A percentile compares a stretch with the other conserved stretches of the same genome.
Evolutionary conservation across 2,888 invertebrate species (phyloP).

Genomic region (Ormyrus nitidulus): DNA sequence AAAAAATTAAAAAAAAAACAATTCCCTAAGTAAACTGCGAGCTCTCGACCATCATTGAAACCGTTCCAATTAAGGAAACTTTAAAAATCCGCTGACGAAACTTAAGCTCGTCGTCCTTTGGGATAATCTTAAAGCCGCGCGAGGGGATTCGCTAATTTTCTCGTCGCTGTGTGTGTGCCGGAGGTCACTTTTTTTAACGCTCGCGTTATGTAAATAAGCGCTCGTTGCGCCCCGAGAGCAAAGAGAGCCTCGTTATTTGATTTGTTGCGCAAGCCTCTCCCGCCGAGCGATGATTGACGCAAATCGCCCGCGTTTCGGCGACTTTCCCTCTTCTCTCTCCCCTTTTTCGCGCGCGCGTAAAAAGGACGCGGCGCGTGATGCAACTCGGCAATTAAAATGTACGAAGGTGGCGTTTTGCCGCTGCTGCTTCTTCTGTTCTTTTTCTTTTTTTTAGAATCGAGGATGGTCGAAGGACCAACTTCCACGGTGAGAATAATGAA

Average conservation of each 20-base stretch:
- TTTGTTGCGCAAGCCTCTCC: conserved; percentile 35
- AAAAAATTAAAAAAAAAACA: too few species aligned
- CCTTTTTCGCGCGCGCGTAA: not conserved
- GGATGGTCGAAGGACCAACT: conserved; percentile 18
- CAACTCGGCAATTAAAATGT: conserved; percentile 21
- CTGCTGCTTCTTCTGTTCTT: not conserved
- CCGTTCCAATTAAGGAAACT: too few species aligned
- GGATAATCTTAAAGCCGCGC: not conserved
- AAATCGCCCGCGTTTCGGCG: conserved; percentile 37
- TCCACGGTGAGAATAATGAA: conserved; percentile 6
- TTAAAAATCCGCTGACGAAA: too few species aligned
- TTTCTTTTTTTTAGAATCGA: not conserved
- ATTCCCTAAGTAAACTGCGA: too few species aligned
- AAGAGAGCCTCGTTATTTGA: conserved; percentile 36
- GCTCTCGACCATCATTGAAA: too few species aligned
- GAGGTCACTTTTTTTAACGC: conserved; percentile 24
- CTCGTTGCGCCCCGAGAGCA: not conserved
- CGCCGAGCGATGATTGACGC: conserved; percentile 26
- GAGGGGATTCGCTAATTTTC: conserved; percentile 21
- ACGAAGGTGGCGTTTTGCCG: not conserved
- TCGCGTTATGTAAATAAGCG: conserved; percentile 20
- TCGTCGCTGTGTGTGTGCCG: not conserved
- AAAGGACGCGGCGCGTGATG: too few species aligned
- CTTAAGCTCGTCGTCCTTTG: not conserved
- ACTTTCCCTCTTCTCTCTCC: not conserved